Percentiles rank a stretch among this genome's conserved stretches.
Evolutionary conservation across 2,797 vertebrate genomes (phyloP).

Genomic region (Philypnodon macrostomus): DNA sequence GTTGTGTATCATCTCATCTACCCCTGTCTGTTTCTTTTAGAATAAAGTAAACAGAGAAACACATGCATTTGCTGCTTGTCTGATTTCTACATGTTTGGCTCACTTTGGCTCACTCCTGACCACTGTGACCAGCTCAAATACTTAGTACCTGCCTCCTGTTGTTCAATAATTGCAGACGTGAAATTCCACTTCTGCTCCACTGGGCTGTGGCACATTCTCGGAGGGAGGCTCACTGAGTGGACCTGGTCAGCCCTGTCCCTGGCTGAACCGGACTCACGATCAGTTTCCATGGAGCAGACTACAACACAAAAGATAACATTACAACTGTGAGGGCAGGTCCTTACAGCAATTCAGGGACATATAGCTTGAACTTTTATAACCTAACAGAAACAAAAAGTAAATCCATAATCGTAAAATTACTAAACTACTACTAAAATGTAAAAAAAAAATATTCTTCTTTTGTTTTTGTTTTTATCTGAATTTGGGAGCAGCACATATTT

Average conservation of each 20-base stretch:
- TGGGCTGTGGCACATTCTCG: slow-evolving; percentile 54
- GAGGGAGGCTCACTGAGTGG: slow-evolving; percentile 46
- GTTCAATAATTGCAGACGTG: slow-evolving; percentile 70
- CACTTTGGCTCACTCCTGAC: slow-evolving; percentile 46
- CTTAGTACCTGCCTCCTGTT: slow-evolving; percentile 63
- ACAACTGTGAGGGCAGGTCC: no score
- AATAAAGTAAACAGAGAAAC: slow-evolving; percentile 75
- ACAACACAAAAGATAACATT: slow-evolving; percentile 1
- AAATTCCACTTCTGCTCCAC: slow-evolving; percentile 75
- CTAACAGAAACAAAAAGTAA: no score
- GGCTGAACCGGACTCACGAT: neutral
- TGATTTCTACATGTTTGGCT: slow-evolving; percentile 39
- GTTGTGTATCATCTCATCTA: slow-evolving; percentile 74
- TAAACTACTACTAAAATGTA: no score
- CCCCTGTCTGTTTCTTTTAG: slow-evolving; percentile 73
- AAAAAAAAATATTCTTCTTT: no score
- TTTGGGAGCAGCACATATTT: no score
- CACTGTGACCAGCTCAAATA: slow-evolving; percentile 48
- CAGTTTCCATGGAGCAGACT: neutral
- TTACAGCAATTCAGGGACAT: no score
- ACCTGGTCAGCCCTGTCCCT: slow-evolving; percentile 15
- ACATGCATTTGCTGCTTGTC: slow-evolving; percentile 22
- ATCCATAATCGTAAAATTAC: no score
- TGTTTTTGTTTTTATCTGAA: no score
- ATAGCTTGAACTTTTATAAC: no score